phyloP scores from a whole-genome alignment of 1,140 invertebrate genomes.

The Arion vulgaris region DNA sequence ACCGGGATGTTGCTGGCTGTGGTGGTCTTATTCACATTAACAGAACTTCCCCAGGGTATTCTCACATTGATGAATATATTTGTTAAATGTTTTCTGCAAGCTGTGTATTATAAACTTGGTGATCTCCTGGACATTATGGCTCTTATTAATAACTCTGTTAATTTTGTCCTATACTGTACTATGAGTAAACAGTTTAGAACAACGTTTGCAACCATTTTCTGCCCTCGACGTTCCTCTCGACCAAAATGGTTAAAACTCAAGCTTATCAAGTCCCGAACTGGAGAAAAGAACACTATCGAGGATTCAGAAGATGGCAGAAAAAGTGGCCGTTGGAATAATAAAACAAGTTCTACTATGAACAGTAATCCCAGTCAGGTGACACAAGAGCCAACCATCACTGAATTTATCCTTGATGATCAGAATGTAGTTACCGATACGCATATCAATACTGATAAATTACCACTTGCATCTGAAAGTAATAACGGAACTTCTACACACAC shows the following conservation, averaged over 20 bases:
- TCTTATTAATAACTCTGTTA: conserved; percentile 90
- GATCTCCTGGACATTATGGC: conserved; percentile 93
- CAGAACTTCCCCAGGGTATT: conserved; percentile 84
- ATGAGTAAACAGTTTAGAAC: conserved; percentile 95
- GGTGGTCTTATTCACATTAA: conserved; percentile 86
- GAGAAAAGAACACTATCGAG: conserved; percentile 4
- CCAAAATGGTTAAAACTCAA: conserved; percentile 62
- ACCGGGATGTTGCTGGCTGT: conserved; percentile 92
- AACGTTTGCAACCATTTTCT: conserved; percentile 78
- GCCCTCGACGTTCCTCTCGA: conserved; percentile 55
- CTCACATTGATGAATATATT: conserved; percentile 59
- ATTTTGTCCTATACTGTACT: conserved; percentile 93
- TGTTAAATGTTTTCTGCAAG: conserved; percentile 52
- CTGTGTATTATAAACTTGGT: conserved; percentile 79
- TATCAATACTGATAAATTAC: not conserved
- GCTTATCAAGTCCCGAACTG: conserved; percentile 29
- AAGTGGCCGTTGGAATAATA: not conserved
- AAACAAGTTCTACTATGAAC: not conserved
- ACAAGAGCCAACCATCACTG: not conserved
- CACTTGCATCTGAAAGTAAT: not conserved
- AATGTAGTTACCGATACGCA: not conserved
- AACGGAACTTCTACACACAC: not conserved
- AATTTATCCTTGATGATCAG: not conserved
- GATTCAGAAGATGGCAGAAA: not conserved
- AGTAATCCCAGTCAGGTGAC: not conserved